These are phyloP conservation scores for Pinctada fucata DNA, from an alignment of 2,888 invertebrate genomes.

Conservation along the genomic window DNA sequence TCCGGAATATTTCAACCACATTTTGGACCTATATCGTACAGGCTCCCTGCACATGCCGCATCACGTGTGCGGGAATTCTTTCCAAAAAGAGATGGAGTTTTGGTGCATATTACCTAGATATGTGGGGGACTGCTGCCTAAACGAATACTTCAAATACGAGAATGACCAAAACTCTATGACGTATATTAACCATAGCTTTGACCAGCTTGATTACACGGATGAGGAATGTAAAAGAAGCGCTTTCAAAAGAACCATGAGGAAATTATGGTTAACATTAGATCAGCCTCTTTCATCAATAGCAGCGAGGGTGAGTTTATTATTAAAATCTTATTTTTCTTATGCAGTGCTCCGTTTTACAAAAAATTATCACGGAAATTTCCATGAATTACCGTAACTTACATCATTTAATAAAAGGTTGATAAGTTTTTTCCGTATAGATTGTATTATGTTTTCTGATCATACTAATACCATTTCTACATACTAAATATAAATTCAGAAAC, in stretches of 20 bases:
- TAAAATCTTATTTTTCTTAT: too few species aligned
- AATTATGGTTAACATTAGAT: constrained; percentile 29
- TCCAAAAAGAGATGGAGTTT: constrained; percentile 58
- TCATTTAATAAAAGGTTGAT: too few species aligned
- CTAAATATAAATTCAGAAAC: too few species aligned
- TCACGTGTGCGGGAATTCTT: constrained; percentile 44
- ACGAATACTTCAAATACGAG: constrained; percentile 18
- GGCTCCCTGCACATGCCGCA: constrained; percentile 55
- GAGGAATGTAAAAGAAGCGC: not conserved
- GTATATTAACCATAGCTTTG: constrained; percentile 17
- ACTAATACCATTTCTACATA: too few species aligned
- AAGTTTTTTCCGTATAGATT: too few species aligned
- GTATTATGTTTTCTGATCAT: too few species aligned
- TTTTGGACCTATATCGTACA: constrained; percentile 62
- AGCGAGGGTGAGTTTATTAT: constrained; percentile 22
- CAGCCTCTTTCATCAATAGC: constrained; percentile 25
- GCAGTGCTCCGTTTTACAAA: too few species aligned
- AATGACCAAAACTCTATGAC: constrained; percentile 19
- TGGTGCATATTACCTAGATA: constrained; percentile 57
- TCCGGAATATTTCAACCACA: constrained; percentile 59
- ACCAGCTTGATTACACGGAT: constrained; percentile 3
- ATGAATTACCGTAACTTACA: too few species aligned
- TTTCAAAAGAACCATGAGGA: constrained; percentile 4
- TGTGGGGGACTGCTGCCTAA: constrained; percentile 32
- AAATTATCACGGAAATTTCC: too few species aligned